Evolutionary conservation across 1,140 invertebrate genomes (phyloP), one percentile per base, ranked within the genome.

Genomic region (Drosophila jambulina): DNA sequence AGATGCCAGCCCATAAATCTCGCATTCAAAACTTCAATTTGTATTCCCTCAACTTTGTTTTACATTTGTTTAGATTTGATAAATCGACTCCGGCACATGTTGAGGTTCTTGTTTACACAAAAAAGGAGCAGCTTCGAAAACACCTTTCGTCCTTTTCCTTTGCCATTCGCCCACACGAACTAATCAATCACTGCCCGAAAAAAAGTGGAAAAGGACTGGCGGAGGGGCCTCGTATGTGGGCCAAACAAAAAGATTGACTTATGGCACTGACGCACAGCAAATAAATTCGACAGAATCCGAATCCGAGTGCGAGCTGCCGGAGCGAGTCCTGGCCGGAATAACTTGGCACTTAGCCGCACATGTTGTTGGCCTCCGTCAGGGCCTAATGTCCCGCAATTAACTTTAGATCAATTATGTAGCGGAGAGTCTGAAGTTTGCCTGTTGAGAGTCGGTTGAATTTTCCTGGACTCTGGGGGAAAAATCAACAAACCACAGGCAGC

Each of bases 301-400:
- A 56, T 54, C 36, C 36, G 51, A 54, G 32, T 36, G 42, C 43
- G 27, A 48, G 15, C 4, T 13, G 42, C 19, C 19, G 42, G 42
- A 43, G 45, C 29, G 25, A 64, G 8, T 34, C 40, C 42, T 76
- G 70, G 71, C 23, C 49, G 42, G 38, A 78, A 81, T 57, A 88
- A 84, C 77, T 81, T 75, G 80, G 72, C 80, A 78, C 85, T 83
- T 83, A 80, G 74, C 46, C 40, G 65, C 84, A 88, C 85, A 90
- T 87, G 84, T 64, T 51, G 71, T 48, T 48, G 51, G 48, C 48
- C 67, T 36, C 61, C 46, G 48, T 27, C 56, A 71, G 59, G 72
- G 69, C 71, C 65, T 84, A 88, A 88, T 90, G 85, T 67, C 65
- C 51, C 59, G 85, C 87, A 84, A 88, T 88, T 88, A 88, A 88